Evolutionary conservation across 1,140 invertebrate species (phyloP).

Genomic region (Gryllus bimaculatus): DNA sequence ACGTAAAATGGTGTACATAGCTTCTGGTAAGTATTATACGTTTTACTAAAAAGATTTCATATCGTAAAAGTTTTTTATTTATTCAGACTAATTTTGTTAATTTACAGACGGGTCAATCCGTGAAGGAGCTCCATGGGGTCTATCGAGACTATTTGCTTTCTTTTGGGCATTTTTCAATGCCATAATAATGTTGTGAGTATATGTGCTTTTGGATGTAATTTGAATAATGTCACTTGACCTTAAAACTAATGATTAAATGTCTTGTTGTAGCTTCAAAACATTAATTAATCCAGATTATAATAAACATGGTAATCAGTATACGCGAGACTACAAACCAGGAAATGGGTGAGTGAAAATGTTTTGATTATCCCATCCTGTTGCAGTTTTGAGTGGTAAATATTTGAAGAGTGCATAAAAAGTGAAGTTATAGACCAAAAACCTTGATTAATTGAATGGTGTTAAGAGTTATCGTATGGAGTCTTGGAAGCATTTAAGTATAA

Average conservation of each 20-base stretch:
- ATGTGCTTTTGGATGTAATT: background rate
- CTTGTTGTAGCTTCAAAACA: conserved; percentile 12
- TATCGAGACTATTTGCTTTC: conserved; percentile 10
- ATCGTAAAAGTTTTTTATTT: too few species aligned
- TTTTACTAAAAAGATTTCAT: too few species aligned
- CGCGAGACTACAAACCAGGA: conserved; percentile 15
- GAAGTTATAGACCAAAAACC: too few species aligned
- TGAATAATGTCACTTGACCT: background rate
- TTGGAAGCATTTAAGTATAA: too few species aligned
- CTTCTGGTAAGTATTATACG: too few species aligned
- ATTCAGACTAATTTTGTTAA: too few species aligned
- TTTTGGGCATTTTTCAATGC: conserved; percentile 9
- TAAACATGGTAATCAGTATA: conserved; percentile 10
- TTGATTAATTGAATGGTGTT: too few species aligned
- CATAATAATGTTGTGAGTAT: conserved; percentile 14
- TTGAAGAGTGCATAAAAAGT: too few species aligned
- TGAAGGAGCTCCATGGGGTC: conserved; percentile 11
- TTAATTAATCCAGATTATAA: conserved; percentile 11
- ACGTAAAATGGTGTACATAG: too few species aligned
- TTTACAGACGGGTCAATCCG: conserved; percentile 8
- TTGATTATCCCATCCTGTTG: background rate
- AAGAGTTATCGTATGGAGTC: too few species aligned
- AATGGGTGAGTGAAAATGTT: conserved; percentile 9
- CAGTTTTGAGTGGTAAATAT: too few species aligned
- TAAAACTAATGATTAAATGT: background rate